Base-by-base conservation (phyloP, 2,113 vertebrate genomes). In the Zosterops pallidus region DNA sequence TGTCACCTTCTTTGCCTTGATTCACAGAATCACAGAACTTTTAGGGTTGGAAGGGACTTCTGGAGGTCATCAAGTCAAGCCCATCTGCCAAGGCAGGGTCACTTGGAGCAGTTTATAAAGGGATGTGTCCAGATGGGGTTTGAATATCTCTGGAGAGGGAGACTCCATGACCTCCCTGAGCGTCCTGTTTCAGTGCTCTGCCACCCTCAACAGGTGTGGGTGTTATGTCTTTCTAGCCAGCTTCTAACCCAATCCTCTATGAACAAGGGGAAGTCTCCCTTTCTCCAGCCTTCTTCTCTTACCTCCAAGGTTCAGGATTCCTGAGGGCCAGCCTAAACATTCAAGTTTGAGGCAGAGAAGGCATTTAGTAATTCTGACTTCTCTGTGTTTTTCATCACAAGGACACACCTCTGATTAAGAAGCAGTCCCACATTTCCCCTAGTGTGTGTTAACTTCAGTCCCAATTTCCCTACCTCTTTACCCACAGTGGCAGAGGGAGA, bases 401-500 rank as follows among this genome's bases (percentile, higher is more conserved):
- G 26, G 63, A 14, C 3, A 14, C 22, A 7, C 14, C 12, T 33
- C 14, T 60, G 46, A 46, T 46, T 69, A 37, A 86, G 39, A 26
- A 52, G 22, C 5, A 7, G 14, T 33, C 24, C 26, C 42, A 41
- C n/a, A n/a, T 19, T 56, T 56, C 19, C 22, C 22, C 11, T 2
- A 26, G 14, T 15, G 7, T 60, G 22, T 20, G 21, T 37, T 77
- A 18, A 37, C 9, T 37, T 77, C 37, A 44, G 7, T 35, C 33
- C 14, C 2, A 31, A 6, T 53, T 82, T 68, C 42, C 71, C 29
- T 57, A 0, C 20, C 23, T 41, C 17, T 26, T 49, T 41, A 29
- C 26, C 14, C 9, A 2, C 4, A 12, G 7, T 24, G 9, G n/a
- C 18, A 13, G 24, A 46, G 42, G 5, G 9, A 5, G 14, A 8